Evolutionary conservation across 2,113 vertebrate genomes (phyloP).

Genomic region (Riparia riparia): DNA sequence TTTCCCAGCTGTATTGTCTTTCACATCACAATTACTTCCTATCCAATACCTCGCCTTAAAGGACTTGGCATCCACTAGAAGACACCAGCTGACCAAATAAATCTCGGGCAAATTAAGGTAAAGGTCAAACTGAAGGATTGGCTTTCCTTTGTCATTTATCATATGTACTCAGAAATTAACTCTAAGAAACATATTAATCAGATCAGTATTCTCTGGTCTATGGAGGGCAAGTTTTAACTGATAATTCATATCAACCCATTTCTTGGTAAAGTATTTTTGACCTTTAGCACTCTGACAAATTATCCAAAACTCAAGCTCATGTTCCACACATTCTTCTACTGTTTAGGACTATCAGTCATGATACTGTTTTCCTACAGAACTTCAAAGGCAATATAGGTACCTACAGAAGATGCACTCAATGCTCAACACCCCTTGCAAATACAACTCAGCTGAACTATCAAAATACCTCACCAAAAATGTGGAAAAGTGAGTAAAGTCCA

Average conservation of each 20-base stretch:
- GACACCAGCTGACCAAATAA: not conserved
- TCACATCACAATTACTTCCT: not conserved
- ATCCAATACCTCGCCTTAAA: not conserved
- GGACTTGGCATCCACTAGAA: not conserved
- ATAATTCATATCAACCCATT: not conserved
- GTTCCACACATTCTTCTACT: not conserved
- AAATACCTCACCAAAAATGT: not conserved
- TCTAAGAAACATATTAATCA: not conserved
- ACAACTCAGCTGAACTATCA: not conserved
- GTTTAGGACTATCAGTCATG: not conserved
- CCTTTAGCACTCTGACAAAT: not conserved
- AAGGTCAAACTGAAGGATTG: not conserved
- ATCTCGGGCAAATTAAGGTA: not conserved
- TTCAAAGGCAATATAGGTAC: not conserved
- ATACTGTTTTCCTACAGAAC: not conserved
- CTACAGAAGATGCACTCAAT: not conserved
- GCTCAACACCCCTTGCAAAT: not conserved
- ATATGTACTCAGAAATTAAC: not conserved
- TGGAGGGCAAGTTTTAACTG: not conserved
- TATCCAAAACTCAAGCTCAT: fast-evolving
- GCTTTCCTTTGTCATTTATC: not conserved
- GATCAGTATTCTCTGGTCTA: not conserved
- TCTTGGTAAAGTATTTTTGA: not conserved
- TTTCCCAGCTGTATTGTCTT: not conserved
- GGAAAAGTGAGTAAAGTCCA: not conserved